These are phyloP conservation scores for Salvelinus fontinalis DNA, from an alignment of 2,113 vertebrate species.

Conservation along the genomic window DNA sequence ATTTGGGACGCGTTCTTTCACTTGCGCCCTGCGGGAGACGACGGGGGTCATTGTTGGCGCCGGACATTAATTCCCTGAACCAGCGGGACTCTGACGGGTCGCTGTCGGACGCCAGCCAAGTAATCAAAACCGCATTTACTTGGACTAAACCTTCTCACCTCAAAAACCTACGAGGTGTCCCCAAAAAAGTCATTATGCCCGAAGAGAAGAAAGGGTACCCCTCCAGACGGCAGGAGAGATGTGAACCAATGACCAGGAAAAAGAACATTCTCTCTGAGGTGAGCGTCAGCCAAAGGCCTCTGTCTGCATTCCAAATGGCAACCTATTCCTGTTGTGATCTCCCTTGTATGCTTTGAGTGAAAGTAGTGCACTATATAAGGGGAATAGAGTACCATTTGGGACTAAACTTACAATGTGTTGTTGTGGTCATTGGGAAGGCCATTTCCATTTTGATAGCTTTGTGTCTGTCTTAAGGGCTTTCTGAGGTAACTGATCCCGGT, in stretches of 20 bases:
- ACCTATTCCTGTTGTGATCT: no score
- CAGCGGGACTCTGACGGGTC: conserved; percentile 41
- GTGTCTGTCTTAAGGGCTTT: conserved; percentile 12
- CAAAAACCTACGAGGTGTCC: conserved; percentile 37
- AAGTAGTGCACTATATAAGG: no score
- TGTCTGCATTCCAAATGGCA: no score
- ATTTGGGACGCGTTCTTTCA: background rate
- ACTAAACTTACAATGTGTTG: background rate
- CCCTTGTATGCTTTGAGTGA: no score
- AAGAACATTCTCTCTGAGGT: background rate
- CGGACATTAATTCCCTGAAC: conserved; percentile 42
- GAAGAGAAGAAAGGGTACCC: conserved; percentile 43
- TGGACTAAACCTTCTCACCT: conserved; percentile 52
- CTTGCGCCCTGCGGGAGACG: conserved; percentile 14
- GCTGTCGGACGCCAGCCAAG: conserved; percentile 41
- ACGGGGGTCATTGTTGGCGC: conserved; percentile 29
- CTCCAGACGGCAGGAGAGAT: conserved; percentile 15
- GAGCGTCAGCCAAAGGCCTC: no score
- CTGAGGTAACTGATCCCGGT: background rate
- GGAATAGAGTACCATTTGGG: no score
- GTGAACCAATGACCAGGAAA: conserved; percentile 43
- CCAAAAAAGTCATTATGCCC: conserved; percentile 54
- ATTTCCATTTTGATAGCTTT: background rate
- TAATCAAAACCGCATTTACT: conserved; percentile 65
- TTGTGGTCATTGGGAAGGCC: background rate